Percentiles rank a stretch among this genome's conserved stretches.
These are phyloP conservation scores for Sarcophaga caerulescens DNA, from an alignment of 2,888 invertebrate species.

Conservation along the genomic window DNA sequence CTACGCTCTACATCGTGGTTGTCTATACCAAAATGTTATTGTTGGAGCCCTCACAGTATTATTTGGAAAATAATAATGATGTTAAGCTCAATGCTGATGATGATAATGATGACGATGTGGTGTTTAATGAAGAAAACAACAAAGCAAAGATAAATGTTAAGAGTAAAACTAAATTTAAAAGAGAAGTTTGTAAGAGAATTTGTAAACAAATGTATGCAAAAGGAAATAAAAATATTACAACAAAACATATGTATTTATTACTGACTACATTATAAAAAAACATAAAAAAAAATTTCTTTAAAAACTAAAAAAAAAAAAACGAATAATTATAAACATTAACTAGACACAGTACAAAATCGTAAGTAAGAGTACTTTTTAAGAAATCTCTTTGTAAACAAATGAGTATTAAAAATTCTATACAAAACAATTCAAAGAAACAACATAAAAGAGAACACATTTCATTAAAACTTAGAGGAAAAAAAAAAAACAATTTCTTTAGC, in stretches of 20 bases:
- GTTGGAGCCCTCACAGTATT: neutral
- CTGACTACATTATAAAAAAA: too few relatives aligned
- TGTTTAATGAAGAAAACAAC: slow-evolving; percentile 4
- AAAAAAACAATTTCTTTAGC: too few relatives aligned
- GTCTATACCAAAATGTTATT: slow-evolving; percentile 23
- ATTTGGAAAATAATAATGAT: slow-evolving; percentile 48
- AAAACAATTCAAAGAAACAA: too few relatives aligned
- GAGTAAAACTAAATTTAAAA: neutral
- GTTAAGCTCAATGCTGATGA: neutral
- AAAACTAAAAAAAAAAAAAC: too few relatives aligned
- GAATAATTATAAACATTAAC: too few relatives aligned
- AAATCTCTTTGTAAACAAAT: too few relatives aligned
- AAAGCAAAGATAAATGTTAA: slow-evolving; percentile 1
- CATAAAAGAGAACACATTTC: too few relatives aligned
- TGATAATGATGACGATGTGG: slow-evolving; percentile 14
- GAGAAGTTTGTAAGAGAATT: neutral
- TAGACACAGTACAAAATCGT: too few relatives aligned
- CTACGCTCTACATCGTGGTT: slow-evolving; percentile 30
- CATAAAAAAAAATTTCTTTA: too few relatives aligned
- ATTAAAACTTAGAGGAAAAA: too few relatives aligned
- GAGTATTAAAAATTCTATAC: too few relatives aligned
- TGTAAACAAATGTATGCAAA: neutral
- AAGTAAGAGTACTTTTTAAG: too few relatives aligned
- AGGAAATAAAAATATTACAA: neutral
- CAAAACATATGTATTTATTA: neutral